Conservation (phyloP, 2,113 vertebrate genomes). For the Fregetta grallaria region DNA sequence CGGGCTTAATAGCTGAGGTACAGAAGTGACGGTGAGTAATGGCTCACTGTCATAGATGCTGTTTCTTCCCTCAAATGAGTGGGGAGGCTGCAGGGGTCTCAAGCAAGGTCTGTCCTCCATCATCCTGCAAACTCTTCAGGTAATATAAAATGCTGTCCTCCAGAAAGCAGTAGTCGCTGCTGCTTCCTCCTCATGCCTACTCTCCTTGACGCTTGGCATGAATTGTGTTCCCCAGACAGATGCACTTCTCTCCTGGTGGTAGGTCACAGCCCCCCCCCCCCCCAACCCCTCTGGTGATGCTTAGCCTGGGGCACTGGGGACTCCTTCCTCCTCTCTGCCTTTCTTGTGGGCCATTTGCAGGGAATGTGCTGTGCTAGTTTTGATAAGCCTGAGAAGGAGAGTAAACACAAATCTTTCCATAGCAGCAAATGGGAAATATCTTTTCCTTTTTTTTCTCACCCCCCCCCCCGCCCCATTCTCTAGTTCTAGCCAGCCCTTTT, state of each 20-base stretch:
- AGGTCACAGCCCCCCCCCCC: neutral
- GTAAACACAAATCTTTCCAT: neutral
- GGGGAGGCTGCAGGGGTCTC: neutral
- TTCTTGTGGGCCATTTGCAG: neutral
- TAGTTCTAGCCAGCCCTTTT: neutral
- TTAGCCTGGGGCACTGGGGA: neutral
- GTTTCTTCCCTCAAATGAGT: neutral
- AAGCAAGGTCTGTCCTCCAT: neutral
- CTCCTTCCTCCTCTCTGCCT: neutral
- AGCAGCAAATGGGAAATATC: neutral
- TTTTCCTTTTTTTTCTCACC: neutral
- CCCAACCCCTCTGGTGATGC: accelerated
- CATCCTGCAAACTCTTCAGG: neutral
- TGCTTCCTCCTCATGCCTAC: neutral
- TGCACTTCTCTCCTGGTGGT: neutral
- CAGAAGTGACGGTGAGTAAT: neutral
- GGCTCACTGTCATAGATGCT: neutral
- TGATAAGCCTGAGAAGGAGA: neutral
- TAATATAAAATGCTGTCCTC: neutral
- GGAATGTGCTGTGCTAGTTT: neutral
- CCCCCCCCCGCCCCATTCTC: accelerated
- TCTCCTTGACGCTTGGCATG: neutral
- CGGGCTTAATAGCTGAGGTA: accelerated
- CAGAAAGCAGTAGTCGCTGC: neutral
- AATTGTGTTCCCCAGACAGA: accelerated